A percentile compares a stretch with the other conserved stretches of the same genome.
Evolutionary conservation across 2,888 invertebrate species (phyloP).

Genomic region (Tipula lateralis): DNA sequence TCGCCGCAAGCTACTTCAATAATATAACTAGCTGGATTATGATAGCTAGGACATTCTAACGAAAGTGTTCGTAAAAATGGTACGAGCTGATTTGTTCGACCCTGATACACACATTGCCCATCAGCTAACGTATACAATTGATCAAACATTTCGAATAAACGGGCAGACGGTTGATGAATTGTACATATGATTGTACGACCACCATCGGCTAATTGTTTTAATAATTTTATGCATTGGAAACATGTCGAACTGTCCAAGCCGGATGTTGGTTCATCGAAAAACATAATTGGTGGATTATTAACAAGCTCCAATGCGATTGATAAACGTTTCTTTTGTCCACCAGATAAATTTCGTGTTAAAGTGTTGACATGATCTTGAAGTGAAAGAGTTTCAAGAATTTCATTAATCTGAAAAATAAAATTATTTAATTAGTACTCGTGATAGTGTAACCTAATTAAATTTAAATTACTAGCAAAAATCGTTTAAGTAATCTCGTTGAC

Average conservation of each 20-base stretch:
- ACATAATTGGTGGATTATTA: conserved; percentile 96
- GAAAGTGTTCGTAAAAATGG: conserved; percentile 72
- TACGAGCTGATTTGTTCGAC: conserved; percentile 78
- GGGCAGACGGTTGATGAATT: conserved; percentile 89
- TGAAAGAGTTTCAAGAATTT: conserved; percentile 85
- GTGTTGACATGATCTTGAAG: conserved; percentile 82
- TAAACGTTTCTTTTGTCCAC: conserved; percentile 91
- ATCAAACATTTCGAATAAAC: conserved; percentile 95
- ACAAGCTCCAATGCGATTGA: conserved; percentile 92
- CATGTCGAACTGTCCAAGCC: conserved; percentile 94
- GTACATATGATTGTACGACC: conserved; percentile 94
- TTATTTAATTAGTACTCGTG: not conserved
- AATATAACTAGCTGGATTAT: conserved; percentile 95
- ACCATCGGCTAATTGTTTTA: conserved; percentile 83
- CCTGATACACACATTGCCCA: conserved; percentile 92
- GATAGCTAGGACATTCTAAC: conserved; percentile 91
- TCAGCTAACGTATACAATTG: conserved; percentile 90
- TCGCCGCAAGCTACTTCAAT: conserved; percentile 97
- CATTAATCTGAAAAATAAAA: conserved; percentile 66
- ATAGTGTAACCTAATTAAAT: not conserved
- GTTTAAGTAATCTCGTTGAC: no score
- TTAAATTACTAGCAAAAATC: not conserved
- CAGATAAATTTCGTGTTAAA: conserved; percentile 86
- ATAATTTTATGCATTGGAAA: conserved; percentile 84
- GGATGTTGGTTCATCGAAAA: conserved; percentile 95